Evolutionary conservation across 2,797 vertebrate genomes (phyloP).

Genomic region (Sebastes flavidus): DNA sequence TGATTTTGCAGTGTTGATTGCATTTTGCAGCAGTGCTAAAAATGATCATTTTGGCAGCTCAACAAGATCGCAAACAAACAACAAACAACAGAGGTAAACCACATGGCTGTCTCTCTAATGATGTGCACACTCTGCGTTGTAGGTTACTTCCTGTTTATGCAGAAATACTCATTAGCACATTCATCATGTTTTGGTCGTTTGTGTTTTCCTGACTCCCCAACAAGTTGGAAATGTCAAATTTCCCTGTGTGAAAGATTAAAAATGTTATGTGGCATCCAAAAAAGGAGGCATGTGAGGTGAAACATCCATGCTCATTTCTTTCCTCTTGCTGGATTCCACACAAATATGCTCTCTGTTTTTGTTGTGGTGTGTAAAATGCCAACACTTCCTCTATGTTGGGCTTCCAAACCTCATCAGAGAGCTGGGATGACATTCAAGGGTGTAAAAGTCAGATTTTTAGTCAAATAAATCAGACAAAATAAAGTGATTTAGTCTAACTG

Average conservation of each 20-base stretch:
- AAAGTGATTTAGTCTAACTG: neutral
- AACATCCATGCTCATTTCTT: neutral
- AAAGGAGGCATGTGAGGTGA: neutral
- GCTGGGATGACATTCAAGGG: neutral
- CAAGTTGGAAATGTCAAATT: neutral
- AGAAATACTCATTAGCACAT: slow-evolving; percentile 26
- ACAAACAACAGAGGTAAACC: slow-evolving; percentile 4
- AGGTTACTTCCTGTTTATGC: slow-evolving; percentile 21
- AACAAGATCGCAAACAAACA: neutral
- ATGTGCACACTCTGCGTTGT: neutral
- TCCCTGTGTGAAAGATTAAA: neutral
- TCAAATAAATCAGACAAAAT: neutral
- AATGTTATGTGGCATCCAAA: neutral
- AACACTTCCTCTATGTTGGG: neutral
- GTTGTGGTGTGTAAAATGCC: neutral
- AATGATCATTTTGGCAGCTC: neutral
- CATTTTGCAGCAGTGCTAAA: slow-evolving; percentile 18
- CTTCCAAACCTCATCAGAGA: neutral
- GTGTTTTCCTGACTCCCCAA: neutral
- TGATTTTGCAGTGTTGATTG: slow-evolving; percentile 4
- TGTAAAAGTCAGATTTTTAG: neutral
- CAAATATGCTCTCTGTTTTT: neutral
- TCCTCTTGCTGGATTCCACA: neutral
- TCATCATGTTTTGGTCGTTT: neutral
- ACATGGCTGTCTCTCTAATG: neutral